Percentiles rank a stretch among this genome's conserved stretches.
Evolutionary conservation across 2,888 invertebrate genomes (phyloP).

Genomic region (Idaea aversata): DNA sequence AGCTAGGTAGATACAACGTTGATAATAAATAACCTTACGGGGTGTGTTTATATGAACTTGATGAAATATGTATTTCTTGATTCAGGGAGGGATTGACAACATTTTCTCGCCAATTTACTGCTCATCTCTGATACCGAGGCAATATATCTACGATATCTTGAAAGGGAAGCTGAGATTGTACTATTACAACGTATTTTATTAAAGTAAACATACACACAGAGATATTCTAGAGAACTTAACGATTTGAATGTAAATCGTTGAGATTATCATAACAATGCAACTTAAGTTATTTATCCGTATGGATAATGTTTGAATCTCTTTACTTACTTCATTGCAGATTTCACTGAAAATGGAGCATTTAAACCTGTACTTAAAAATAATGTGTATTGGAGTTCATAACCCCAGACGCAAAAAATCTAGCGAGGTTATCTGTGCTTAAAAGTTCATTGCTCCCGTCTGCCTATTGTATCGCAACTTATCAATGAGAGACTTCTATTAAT

Average conservation of each 20-base stretch:
- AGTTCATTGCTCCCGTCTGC: neutral
- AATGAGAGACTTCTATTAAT: neutral
- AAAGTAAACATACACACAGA: slow-evolving; percentile 38
- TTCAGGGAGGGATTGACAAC: slow-evolving; percentile 54
- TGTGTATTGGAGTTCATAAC: neutral
- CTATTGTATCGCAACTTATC: neutral
- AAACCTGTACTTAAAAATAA: too few species aligned
- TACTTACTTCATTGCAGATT: neutral
- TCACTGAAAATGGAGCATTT: too few species aligned
- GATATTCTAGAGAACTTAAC: slow-evolving; percentile 17
- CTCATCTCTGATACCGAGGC: slow-evolving; percentile 57
- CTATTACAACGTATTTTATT: slow-evolving; percentile 54
- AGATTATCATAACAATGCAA: slow-evolving; percentile 35
- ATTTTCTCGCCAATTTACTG: slow-evolving; percentile 62
- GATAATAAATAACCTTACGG: neutral
- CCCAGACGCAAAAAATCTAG: neutral
- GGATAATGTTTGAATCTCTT: neutral
- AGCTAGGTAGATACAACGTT: slow-evolving; percentile 5
- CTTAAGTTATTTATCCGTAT: slow-evolving; percentile 25
- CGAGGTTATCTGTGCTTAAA: neutral
- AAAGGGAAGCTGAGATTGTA: slow-evolving; percentile 61
- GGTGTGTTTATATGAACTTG: slow-evolving; percentile 34
- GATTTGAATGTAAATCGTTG: slow-evolving; percentile 36
- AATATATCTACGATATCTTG: slow-evolving; percentile 62
- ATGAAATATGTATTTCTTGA: slow-evolving; percentile 62